Evolutionary conservation across 1,140 invertebrate species (phyloP), one percentile per base, ranked within the genome.

Genomic region (Psilanteris sp.): DNA sequence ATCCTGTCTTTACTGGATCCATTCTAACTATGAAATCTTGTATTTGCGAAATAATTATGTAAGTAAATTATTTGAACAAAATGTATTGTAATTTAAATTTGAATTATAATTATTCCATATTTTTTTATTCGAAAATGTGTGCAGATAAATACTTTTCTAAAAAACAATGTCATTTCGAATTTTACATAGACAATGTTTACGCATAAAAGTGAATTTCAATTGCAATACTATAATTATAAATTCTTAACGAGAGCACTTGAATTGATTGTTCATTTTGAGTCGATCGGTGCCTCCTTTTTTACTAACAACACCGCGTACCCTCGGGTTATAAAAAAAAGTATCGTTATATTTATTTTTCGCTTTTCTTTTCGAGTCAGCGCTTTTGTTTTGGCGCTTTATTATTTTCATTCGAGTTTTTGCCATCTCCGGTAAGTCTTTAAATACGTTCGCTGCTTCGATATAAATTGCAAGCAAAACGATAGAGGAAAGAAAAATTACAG

Each of bases 191-290:
- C n/a, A n/a, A 22, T 20, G 18, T 20, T 20, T 20, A 39, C 32
- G 39, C 34, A 39, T 10, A 7, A n/a, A n/a, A n/a, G n/a, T n/a
- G n/a, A n/a, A n/a, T n/a, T n/a, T n/a, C n/a, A n/a, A n/a, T n/a
- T n/a, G n/a, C n/a, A n/a, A n/a, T n/a, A n/a, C n/a, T n/a, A n/a
- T n/a, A n/a, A n/a, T n/a, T n/a, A n/a, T n/a, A n/a, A n/a, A n/a
- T n/a, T n/a, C n/a, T n/a, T n/a, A 5, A 20, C 18, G 15, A 62
- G 36, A 50, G 50, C 57, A 62, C 16, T 39, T 9, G 59, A 73
- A 73, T 57, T 32, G 50, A 57, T 73, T 64, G 55, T 73, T 66
- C 70, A 73, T 73, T 66, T 66, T 7, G 32, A 55, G 34, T 29
- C 26, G 44, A 64, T 57, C 59, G 29, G 31, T 26, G 48, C 31